These are phyloP conservation scores for Orientallactaga bullata DNA, from an alignment of 2,113 vertebrate species.

Conservation along the genomic window DNA sequence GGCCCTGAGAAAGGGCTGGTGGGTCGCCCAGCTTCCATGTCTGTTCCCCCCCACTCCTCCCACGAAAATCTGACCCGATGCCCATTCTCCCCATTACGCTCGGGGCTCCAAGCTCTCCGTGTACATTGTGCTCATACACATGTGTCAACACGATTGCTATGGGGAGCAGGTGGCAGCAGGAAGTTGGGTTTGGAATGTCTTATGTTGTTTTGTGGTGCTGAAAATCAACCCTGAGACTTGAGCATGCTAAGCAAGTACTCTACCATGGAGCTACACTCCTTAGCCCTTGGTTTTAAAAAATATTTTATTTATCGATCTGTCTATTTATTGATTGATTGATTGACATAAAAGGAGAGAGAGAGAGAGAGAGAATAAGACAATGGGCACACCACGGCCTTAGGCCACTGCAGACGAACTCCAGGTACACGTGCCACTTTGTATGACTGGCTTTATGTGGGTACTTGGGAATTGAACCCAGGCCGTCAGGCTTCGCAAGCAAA, in stretches of 20 bases:
- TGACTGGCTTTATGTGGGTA: too few relatives aligned
- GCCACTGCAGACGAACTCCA: too few relatives aligned
- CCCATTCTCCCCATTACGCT: slow-evolving; percentile 44
- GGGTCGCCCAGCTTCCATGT: background rate
- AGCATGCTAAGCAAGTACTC: background rate
- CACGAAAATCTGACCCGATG: background rate
- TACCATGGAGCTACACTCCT: background rate
- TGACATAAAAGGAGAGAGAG: too few relatives aligned
- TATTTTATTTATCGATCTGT: too few relatives aligned
- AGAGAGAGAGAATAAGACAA: too few relatives aligned
- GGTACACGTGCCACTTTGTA: too few relatives aligned
- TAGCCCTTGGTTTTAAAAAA: background rate
- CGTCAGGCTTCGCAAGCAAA: too few relatives aligned
- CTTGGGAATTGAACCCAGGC: too few relatives aligned
- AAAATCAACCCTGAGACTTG: background rate
- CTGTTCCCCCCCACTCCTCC: background rate
- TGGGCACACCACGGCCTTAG: too few relatives aligned
- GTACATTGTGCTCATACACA: background rate
- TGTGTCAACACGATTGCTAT: slow-evolving; percentile 43
- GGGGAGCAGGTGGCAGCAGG: slow-evolving; percentile 29
- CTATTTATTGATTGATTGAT: too few relatives aligned
- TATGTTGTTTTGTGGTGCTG: background rate
- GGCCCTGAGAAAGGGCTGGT: background rate
- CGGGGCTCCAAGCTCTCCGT: slow-evolving; percentile 62
- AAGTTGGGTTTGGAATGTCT: background rate